Conservation (phyloP, 2,113 vertebrate genomes). For the Typhlomys cinereus region DNA sequence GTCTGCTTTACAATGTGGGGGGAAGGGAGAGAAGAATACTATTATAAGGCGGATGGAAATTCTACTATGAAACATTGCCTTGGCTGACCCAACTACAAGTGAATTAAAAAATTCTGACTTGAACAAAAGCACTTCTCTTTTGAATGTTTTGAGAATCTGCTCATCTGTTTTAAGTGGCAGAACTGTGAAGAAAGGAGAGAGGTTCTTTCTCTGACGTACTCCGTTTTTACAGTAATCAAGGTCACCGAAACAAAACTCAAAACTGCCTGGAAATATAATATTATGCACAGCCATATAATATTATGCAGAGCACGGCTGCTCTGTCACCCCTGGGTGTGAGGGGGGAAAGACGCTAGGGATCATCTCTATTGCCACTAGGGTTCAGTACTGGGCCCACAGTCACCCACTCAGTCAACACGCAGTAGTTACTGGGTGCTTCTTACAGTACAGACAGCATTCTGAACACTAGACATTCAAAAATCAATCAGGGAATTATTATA, state of each 20-base stretch:
- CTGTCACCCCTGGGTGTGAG: background rate
- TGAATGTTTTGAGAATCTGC: background rate
- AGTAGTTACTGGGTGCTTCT: background rate
- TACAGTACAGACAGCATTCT: background rate
- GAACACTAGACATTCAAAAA: background rate
- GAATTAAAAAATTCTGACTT: slow-evolving; percentile 46
- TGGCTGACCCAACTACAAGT: background rate
- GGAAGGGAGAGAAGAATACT: background rate
- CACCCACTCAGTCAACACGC: background rate
- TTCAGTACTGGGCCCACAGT: too few relatives aligned
- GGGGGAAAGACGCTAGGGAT: background rate
- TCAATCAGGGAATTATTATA: background rate
- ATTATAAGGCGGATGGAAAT: slow-evolving; percentile 17
- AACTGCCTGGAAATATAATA: background rate
- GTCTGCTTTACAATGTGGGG: background rate
- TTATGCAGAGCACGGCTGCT: background rate
- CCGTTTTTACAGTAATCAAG: background rate
- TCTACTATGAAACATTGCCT: background rate
- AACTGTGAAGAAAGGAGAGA: background rate
- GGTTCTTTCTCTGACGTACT: background rate
- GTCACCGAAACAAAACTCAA: background rate
- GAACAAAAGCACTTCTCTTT: slow-evolving; percentile 20
- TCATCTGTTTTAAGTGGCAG: background rate
- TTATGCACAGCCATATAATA: background rate
- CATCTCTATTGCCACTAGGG: background rate